Percentiles rank a stretch among this genome's conserved stretches.
phyloP scores from a whole-genome alignment of 2,888 invertebrate genomes.

The Aphodius granarius region DNA sequence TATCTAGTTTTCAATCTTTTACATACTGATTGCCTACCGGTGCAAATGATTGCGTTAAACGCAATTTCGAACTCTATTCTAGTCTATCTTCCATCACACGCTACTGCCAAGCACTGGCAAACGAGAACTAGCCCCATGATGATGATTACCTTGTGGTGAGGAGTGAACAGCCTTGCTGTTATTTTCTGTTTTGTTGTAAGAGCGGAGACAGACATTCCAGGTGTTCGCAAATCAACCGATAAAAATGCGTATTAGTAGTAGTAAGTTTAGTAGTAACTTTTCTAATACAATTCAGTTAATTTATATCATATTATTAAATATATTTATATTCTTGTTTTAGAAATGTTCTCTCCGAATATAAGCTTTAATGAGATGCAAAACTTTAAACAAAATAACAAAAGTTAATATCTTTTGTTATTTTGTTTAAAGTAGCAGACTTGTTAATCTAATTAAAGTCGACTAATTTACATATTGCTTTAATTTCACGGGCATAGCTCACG shows the following conservation, averaged over 20 bases:
- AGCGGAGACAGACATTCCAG: not conserved
- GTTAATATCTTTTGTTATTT: no score
- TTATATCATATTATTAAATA: no score
- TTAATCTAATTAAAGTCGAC: not conserved
- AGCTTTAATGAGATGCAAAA: no score
- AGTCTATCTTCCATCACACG: not conserved
- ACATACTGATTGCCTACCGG: not conserved
- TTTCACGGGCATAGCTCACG: not conserved
- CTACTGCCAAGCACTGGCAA: not conserved
- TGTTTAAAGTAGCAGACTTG: not conserved
- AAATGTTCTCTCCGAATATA: no score
- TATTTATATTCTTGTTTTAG: no score
- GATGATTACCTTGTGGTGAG: not conserved
- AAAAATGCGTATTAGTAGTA: not conserved
- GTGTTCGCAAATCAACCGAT: not conserved
- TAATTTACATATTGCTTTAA: not conserved
- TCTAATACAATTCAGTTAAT: no score
- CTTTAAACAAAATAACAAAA: no score
- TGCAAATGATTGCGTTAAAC: not conserved
- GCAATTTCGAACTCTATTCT: not conserved
- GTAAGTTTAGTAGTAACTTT: no score
- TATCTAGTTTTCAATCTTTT: not conserved
- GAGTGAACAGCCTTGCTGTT: not conserved
- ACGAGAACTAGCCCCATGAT: not conserved
- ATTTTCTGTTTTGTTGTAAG: not conserved